A percentile compares a stretch with the other conserved stretches of the same genome.
These are phyloP conservation scores for Heliconius sara DNA, from an alignment of 2,888 invertebrate species.

Conservation along the genomic window DNA sequence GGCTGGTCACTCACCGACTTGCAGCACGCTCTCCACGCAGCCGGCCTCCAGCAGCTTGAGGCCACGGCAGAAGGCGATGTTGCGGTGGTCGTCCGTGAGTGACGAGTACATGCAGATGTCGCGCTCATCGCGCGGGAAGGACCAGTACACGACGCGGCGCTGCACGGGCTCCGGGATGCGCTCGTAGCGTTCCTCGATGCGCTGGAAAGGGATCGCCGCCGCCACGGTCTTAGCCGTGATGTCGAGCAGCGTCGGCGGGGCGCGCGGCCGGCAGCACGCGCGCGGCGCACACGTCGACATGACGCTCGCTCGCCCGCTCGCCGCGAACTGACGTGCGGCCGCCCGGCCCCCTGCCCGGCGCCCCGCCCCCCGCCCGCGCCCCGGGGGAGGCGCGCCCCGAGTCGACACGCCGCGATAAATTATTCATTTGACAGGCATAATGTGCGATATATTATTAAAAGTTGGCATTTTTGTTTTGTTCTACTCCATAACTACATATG, in stretches of 20 bases:
- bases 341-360: constrained; percentile 53
- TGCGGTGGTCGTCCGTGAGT: constrained; percentile 89
- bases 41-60: constrained; percentile 92
- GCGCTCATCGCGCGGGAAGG: constrained; percentile 93
- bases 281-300: constrained; percentile 82
- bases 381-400: constrained; percentile 76
- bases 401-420: constrained; percentile 81
- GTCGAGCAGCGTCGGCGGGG: constrained; percentile 91
- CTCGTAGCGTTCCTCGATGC: constrained; percentile 93
- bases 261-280: constrained; percentile 82
- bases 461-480: constrained; percentile 79
- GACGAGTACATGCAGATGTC: constrained; percentile 96
- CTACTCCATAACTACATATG: constrained; percentile 55
- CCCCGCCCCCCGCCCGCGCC: constrained; percentile 51
- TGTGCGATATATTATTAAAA: constrained; percentile 84
- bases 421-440: constrained; percentile 83
- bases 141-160: constrained; percentile 94
- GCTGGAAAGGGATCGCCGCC: constrained; percentile 92
- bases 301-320: constrained; percentile 82
- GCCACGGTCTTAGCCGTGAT: constrained; percentile 93
- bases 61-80: constrained; percentile 93
- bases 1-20: constrained; percentile 90
- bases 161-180: constrained; percentile 95
- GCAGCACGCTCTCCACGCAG: constrained; percentile 92
- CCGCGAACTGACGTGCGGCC: constrained; percentile 76